These are phyloP conservation scores for Sylvietta virens DNA, from an alignment of 2,113 vertebrate genomes.

Conservation along the genomic window DNA sequence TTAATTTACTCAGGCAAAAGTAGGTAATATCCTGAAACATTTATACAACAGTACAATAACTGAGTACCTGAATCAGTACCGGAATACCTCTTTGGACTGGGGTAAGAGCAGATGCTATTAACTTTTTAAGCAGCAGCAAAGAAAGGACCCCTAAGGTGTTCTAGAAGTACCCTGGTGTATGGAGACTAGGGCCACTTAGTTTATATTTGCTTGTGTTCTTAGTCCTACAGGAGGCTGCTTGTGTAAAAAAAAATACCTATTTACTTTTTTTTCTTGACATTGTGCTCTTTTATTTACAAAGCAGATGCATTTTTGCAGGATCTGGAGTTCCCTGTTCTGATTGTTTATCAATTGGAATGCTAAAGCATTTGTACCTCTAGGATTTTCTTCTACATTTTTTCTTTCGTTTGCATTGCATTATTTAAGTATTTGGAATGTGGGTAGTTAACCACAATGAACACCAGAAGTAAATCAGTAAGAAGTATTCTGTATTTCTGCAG, in stretches of 20 bases:
- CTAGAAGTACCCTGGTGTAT: background rate
- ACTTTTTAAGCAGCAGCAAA: background rate
- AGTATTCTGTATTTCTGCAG: slow-evolving; percentile 69
- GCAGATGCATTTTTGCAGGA: background rate
- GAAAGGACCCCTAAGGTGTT: background rate
- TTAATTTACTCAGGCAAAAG: background rate
- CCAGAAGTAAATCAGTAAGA: background rate
- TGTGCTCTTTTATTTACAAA: background rate
- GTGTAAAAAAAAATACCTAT: background rate
- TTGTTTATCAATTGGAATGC: background rate
- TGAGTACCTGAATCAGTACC: background rate
- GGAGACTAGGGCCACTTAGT: background rate
- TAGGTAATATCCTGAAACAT: background rate
- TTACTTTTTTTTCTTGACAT: background rate
- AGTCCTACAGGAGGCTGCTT: background rate
- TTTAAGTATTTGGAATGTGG: background rate
- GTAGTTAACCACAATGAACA: background rate
- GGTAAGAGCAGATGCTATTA: background rate
- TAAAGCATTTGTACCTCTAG: background rate
- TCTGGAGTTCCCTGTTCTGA: background rate
- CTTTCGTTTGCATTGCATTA: background rate
- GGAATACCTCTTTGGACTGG: background rate
- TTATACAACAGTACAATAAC: background rate
- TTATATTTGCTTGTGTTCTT: background rate
- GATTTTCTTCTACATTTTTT: background rate